Evolutionary conservation across 2,797 vertebrate species (phyloP), one percentile per base, ranked within the genome.

Genomic region (Gephyroberyx darwinii): DNA sequence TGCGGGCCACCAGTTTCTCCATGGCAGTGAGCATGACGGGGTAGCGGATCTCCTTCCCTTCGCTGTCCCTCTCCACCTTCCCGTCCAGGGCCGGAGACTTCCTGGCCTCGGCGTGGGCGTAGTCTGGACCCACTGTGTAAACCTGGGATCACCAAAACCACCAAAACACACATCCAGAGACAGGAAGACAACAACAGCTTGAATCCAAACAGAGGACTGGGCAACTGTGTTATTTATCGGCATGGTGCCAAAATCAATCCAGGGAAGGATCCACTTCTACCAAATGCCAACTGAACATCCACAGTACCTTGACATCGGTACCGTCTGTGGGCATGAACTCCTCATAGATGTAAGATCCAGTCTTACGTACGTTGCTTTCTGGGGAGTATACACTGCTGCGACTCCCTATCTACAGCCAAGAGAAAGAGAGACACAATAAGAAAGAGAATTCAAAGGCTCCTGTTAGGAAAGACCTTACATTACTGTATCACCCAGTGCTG

Each of bases 241-340:
- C 2, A 14, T 13, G 8, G 0, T 31, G 5, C 47, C 16, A 31
- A 22, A 8, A 20, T 39, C 4, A 5, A 39, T 39, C 9, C 37
- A 39, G 7, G 37, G 37, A 35, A n/a, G n/a, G 33, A 71, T 31
- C 35, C 43, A 52, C 16, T 45, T 56, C 58, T 22, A 54, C 3
- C 2, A 20, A 39, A 9, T 17, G 0, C 3, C 2, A 20, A 39
- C 12, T 17, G 0, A 31, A 57, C 8, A 26, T 14, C 6, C 7
- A 31, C 41, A 0, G 4, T 84, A 98, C 97, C 96, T 98, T 98
- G 50, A 99, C 97, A 71, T 99, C 97, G 4, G 97, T 99, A 56
- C 97, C 97, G 62, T 99, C 97, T 0, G 97, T 99, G 22, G 97
- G 96, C 97, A 99, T 99, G 86, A 99, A 99, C 82, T 99, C 97